A percentile compares a stretch with the other conserved stretches of the same genome.
phyloP scores from a whole-genome alignment of 1,140 invertebrate species.

The Rhopalosiphum maidis region DNA sequence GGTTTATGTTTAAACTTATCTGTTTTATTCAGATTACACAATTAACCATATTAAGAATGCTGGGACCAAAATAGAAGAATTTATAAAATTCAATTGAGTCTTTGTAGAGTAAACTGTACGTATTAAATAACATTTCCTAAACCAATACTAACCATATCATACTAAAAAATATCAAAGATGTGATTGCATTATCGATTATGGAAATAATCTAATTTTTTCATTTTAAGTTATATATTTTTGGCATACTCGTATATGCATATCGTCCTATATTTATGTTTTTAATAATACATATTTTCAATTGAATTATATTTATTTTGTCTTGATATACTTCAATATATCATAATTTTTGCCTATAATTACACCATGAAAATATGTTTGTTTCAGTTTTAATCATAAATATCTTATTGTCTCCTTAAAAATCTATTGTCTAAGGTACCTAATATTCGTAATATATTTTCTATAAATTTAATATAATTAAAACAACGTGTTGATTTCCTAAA shows the following conservation, averaged over 20 bases:
- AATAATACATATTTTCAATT: background rate
- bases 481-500: background rate
- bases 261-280: background rate
- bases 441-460: background rate
- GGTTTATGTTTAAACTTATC: background rate
- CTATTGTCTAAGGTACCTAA: background rate
- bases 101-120: background rate
- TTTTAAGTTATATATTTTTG: background rate
- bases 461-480: background rate
- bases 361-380: background rate
- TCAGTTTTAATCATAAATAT: background rate
- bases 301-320: background rate
- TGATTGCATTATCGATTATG: background rate
- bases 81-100: background rate
- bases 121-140: background rate
- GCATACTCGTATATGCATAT: background rate
- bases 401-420: background rate
- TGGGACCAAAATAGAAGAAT: conserved; percentile 27
- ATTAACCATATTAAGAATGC: conserved; percentile 6
- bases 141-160: conserved; percentile 10
- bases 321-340: background rate
- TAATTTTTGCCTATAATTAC: background rate
- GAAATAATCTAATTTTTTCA: background rate
- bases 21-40: background rate
- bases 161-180: background rate